Base-by-base conservation (phyloP, 1,140 invertebrate genomes). In the Microvelia longipes region DNA sequence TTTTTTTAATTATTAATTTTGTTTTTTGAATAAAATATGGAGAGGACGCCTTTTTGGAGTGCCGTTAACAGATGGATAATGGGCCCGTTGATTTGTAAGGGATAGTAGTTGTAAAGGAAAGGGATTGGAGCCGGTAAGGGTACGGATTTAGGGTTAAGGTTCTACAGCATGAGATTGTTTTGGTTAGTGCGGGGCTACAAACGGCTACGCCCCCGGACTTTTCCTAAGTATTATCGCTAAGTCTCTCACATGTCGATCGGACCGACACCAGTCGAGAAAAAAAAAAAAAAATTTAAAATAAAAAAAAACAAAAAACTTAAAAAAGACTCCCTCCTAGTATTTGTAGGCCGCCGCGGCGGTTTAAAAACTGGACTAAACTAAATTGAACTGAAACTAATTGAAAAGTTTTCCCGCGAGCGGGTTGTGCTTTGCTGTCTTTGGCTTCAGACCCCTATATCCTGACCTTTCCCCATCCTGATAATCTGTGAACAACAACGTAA, bases 41-140 rank as follows among this genome's bases (percentile, higher is more conserved):
- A 64, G 25, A 26, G 62, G 25, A 64, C 25, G 15, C 62, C 15
- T 24, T 64, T 64, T 64, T 64, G 62, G 62, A 64, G 62, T 64
- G 62, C 62, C 62, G 62, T 64, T 64, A 50, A 64, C 62, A 64
- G 62, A 64, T 64, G 62, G 62, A 64, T 64, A 64, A 64, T 64
- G 62, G 35, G 62, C 62, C 62, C 62, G 62, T 64, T 64, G 5
- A 50, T 50, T 50, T 26, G 15, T 64, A 26, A 24, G 62, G 62
- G 24, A 14, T 64, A 26, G 62, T 64, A 24, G 15, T 64, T 64
- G 62, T 24, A 24, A 64, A 64, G 62, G 62, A 64, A 5, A 64
- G 62, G 62, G 62, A 64, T 11, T 64, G 25, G 62, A 64, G 62
- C 62, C 62, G 62, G 62, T 26, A 64, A 64, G 62, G 62, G 62